phyloP scores from a whole-genome alignment of 2,113 vertebrate species.

The Dromiciops gliroides region DNA sequence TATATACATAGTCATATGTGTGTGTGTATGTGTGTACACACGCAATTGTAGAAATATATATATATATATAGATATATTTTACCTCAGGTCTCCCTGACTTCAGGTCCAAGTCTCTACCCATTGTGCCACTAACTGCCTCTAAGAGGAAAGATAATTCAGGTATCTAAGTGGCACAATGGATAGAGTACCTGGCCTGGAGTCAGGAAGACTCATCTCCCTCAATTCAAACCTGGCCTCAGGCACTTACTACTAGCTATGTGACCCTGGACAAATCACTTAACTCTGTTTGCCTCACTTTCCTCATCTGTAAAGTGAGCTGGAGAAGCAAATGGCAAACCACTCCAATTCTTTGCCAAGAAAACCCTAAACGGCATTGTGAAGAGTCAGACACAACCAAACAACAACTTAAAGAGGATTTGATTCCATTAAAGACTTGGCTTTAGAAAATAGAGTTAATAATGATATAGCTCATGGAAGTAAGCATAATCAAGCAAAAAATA shows the following conservation, averaged over 20 bases:
- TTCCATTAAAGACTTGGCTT: constrained; percentile 37
- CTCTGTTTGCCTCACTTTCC: not conserved
- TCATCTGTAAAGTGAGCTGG: not conserved
- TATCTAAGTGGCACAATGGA: not conserved
- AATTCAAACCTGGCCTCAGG: not conserved
- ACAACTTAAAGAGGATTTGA: not conserved
- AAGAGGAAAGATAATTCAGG: not conserved
- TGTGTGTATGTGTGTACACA: too few relatives aligned
- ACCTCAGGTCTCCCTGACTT: not conserved
- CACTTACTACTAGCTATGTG: not conserved
- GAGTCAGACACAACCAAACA: not conserved
- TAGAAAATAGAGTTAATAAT: constrained; percentile 30
- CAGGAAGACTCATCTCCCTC: not conserved
- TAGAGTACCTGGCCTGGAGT: not conserved
- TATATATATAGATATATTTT: not conserved
- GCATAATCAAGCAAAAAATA: not conserved
- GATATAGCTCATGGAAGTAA: not conserved
- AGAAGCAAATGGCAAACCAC: not conserved
- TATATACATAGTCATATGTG: too few relatives aligned
- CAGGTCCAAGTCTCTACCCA: not conserved
- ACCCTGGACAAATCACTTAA: not conserved
- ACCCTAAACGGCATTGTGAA: not conserved
- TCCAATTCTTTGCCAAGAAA: not conserved
- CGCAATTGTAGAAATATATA: too few relatives aligned
- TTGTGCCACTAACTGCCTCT: not conserved